Percentiles rank a stretch among this genome's conserved stretches.
These are phyloP conservation scores for Phalanger gymnotis DNA, from an alignment of 2,797 vertebrate genomes.

Conservation along the genomic window DNA sequence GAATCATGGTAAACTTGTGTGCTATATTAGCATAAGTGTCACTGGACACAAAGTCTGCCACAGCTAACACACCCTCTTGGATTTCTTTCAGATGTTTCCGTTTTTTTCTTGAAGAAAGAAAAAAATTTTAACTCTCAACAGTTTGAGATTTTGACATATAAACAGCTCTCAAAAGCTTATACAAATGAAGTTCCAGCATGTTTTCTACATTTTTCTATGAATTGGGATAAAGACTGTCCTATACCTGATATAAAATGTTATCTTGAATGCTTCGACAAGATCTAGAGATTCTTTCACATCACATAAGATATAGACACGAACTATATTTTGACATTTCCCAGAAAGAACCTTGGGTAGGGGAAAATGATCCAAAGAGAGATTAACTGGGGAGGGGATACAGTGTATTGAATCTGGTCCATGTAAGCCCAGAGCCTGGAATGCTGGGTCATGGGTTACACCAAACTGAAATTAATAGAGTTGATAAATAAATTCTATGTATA, in stretches of 20 bases:
- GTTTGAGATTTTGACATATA: neutral
- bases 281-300: neutral
- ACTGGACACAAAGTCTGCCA: neutral
- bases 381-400: neutral
- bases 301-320: neutral
- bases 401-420: neutral
- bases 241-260: neutral
- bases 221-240: neutral
- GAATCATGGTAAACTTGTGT: neutral
- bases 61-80: neutral
- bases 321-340: neutral
- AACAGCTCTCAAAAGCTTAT: neutral
- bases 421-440: neutral
- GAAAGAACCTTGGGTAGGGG: neutral
- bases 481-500: neutral
- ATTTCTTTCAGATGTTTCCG: neutral
- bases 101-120: neutral
- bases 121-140: neutral
- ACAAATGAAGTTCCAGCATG: neutral
- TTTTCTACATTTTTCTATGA: neutral
- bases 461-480: neutral
- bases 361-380: neutral
- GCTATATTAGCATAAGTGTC: neutral
- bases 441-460: neutral
- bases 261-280: neutral